A percentile compares a stretch with the other conserved stretches of the same genome.
Conservation (phyloP, 1,140 invertebrate genomes). For the Cepaea nemoralis region DNA sequence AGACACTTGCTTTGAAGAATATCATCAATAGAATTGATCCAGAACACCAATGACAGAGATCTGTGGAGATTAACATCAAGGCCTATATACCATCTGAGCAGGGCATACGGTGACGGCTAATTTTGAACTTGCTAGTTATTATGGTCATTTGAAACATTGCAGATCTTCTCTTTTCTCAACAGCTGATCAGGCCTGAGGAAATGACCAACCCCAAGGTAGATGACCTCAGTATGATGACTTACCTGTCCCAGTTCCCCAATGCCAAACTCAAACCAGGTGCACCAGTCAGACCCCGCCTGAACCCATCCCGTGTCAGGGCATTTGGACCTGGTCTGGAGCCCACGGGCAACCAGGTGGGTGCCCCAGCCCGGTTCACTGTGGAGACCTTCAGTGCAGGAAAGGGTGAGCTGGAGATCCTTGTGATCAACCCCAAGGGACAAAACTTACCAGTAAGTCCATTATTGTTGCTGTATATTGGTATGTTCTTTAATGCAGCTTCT, state of each 20-base stretch:
- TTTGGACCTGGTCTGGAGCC: constrained; percentile 90
- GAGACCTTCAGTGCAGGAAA: constrained; percentile 91
- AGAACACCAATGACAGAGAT: too few species aligned
- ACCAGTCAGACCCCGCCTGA: constrained; percentile 84
- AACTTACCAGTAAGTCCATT: neutral
- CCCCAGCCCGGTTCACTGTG: constrained; percentile 87
- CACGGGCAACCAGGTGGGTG: constrained; percentile 82
- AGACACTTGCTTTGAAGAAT: too few species aligned
- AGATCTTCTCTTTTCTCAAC: constrained; percentile 40
- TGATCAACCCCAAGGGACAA: constrained; percentile 83
- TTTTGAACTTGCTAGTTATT: too few species aligned
- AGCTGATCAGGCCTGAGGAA: constrained; percentile 93
- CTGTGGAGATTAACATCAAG: too few species aligned
- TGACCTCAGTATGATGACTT: constrained; percentile 97
- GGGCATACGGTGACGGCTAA: too few species aligned
- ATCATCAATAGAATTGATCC: too few species aligned
- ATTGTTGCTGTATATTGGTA: too few species aligned
- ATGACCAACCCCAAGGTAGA: constrained; percentile 94
- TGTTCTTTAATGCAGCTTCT: too few species aligned
- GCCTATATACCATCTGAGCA: too few species aligned
- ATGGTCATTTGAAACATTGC: too few species aligned
- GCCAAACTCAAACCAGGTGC: constrained; percentile 88
- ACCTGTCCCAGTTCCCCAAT: constrained; percentile 92
- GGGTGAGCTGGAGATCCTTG: constrained; percentile 82
- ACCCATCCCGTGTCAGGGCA: constrained; percentile 85